Percentiles rank a stretch among this genome's conserved stretches.
phyloP scores from a whole-genome alignment of 2,113 vertebrate species.

The Pterophyllum scalare region DNA sequence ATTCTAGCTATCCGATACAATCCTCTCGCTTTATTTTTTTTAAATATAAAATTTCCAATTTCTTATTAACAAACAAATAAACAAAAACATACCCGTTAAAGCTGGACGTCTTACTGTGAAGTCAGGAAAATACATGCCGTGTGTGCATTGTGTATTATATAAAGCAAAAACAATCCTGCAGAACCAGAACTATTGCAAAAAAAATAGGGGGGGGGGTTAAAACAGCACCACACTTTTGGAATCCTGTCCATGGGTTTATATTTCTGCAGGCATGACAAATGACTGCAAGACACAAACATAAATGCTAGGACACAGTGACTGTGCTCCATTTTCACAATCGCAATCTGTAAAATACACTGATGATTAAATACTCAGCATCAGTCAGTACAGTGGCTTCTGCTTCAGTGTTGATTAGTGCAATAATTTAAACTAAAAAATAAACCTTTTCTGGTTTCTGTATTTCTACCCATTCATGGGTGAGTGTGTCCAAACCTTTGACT shows the following conservation, averaged over 20 bases:
- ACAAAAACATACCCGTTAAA: constrained; percentile 1
- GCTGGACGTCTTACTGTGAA: not conserved
- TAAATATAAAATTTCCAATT: not conserved
- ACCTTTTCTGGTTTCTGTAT: too few relatives aligned
- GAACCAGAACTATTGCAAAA: constrained; percentile 20
- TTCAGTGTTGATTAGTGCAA: too few relatives aligned
- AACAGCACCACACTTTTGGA: not conserved
- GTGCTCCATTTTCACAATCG: not conserved
- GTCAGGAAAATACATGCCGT: not conserved
- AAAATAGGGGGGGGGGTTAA: not conserved
- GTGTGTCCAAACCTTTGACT: too few relatives aligned
- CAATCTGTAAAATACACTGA: too few relatives aligned
- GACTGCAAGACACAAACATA: not conserved
- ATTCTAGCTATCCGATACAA: too few relatives aligned
- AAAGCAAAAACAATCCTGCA: constrained; percentile 7
- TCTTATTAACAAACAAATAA: not conserved
- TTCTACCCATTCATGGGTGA: too few relatives aligned
- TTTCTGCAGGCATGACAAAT: not conserved
- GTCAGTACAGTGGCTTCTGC: too few relatives aligned
- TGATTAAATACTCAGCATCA: too few relatives aligned
- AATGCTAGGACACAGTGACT: too few relatives aligned
- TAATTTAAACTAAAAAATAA: too few relatives aligned
- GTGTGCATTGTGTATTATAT: not conserved
- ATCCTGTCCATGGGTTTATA: not conserved
- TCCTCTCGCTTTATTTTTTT: not conserved